These are phyloP conservation scores for Gila robusta DNA, from an alignment of 2,797 vertebrate species.

Conservation along the genomic window DNA sequence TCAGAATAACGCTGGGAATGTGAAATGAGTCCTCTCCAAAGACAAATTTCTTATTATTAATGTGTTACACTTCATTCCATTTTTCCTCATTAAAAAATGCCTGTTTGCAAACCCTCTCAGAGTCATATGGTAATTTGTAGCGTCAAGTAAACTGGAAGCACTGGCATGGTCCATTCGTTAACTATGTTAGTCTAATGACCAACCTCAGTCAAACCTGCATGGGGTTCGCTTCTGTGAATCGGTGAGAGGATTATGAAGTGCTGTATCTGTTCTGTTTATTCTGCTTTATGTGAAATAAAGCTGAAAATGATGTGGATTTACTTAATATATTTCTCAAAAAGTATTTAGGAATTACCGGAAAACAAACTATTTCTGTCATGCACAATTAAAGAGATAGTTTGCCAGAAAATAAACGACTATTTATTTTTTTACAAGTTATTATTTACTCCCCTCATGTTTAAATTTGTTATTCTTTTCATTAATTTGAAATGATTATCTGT, in stretches of 20 bases:
- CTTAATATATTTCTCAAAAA: neutral
- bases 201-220: constrained; percentile 29
- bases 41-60: constrained; percentile 68
- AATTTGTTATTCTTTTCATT: neutral
- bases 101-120: constrained; percentile 43
- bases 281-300: neutral
- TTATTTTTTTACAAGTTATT: neutral
- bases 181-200: constrained; percentile 38
- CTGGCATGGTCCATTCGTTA: constrained; percentile 20
- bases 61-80: constrained; percentile 70
- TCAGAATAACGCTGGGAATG: constrained; percentile 51
- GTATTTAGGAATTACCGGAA: neutral
- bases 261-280: neutral
- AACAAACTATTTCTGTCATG: neutral
- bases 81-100: constrained; percentile 65
- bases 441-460: neutral
- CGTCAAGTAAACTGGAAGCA: constrained; percentile 56
- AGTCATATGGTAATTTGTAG: constrained; percentile 56
- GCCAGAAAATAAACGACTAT: neutral
- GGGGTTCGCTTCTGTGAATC: constrained; percentile 19
- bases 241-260: constrained; percentile 13
- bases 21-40: constrained; percentile 67
- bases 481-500: neutral
- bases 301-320: neutral
- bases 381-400: neutral